These are phyloP conservation scores for Aquatica leii DNA, from an alignment of 2,888 invertebrate species.

Conservation along the genomic window DNA sequence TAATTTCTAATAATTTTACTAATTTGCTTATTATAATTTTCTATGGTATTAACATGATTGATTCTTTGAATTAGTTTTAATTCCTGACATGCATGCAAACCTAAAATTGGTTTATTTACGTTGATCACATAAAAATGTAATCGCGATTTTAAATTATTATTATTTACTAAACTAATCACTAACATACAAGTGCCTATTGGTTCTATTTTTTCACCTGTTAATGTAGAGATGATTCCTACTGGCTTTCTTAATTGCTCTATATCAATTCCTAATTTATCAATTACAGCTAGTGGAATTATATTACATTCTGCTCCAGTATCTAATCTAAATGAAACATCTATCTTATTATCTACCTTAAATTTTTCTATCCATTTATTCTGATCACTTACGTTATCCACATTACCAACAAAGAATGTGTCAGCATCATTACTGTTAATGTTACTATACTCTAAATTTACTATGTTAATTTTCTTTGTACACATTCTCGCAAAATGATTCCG, in stretches of 20 bases:
- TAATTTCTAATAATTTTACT: conserved; percentile 17
- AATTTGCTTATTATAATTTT: background rate
- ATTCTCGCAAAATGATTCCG: conserved; percentile 6
- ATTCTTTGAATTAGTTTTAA: conserved; percentile 26
- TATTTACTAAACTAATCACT: conserved; percentile 23
- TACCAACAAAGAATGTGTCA: conserved; percentile 9
- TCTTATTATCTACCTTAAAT: background rate
- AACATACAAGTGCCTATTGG: background rate
- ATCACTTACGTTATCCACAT: background rate
- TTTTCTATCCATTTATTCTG: background rate
- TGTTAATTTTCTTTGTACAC: conserved; percentile 11
- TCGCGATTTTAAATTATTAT: conserved; percentile 12
- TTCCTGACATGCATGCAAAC: conserved; percentile 7
- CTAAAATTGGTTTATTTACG: background rate
- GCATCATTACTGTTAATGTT: conserved; percentile 15
- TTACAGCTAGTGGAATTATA: background rate
- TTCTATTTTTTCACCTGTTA: background rate
- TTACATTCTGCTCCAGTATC: too few relatives aligned
- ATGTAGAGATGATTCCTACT: background rate
- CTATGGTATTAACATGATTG: conserved; percentile 9
- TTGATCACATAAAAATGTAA: conserved; percentile 23
- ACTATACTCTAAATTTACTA: background rate
- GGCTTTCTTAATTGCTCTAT: too few relatives aligned
- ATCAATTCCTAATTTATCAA: background rate
- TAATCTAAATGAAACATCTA: background rate